Evolutionary conservation across 2,888 invertebrate species (phyloP).

Genomic region (Apamea sordens): DNA sequence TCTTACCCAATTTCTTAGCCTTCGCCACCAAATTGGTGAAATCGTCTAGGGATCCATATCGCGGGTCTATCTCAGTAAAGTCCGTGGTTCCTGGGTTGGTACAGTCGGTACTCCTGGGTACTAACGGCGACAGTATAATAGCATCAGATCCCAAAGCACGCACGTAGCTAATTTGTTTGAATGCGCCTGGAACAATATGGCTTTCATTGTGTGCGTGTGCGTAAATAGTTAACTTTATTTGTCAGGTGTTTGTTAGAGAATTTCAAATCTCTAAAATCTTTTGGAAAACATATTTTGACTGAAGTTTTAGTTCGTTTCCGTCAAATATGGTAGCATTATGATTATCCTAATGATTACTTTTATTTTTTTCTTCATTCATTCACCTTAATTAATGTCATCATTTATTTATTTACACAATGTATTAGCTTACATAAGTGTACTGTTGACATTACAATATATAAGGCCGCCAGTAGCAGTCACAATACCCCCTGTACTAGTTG

Average conservation of each 20-base stretch:
- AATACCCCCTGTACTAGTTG: too few species aligned
- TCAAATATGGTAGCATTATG: too few species aligned
- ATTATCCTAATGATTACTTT: too few species aligned
- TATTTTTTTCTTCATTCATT: too few species aligned
- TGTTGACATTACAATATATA: too few species aligned
- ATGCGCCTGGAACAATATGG: constrained; percentile 73
- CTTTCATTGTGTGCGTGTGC: not conserved
- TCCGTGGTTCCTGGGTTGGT: constrained; percentile 94
- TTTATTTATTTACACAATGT: too few species aligned
- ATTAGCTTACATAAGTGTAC: too few species aligned
- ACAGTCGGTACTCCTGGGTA: constrained; percentile 89
- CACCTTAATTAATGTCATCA: too few species aligned
- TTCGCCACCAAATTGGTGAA: constrained; percentile 90
- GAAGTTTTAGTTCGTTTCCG: not conserved
- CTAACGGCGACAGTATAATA: constrained; percentile 82
- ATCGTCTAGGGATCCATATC: constrained; percentile 92
- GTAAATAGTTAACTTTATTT: not conserved
- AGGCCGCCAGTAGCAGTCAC: too few species aligned
- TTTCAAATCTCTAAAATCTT: not conserved
- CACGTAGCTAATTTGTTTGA: constrained; percentile 84
- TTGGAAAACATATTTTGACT: not conserved
- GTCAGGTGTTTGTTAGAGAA: constrained; percentile 2
- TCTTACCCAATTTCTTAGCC: constrained; percentile 85
- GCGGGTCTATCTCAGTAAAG: constrained; percentile 92
- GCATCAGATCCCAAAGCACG: constrained; percentile 85